phyloP scores from a whole-genome alignment of 2,797 vertebrate genomes.

The Anisognathus igniventris region DNA sequence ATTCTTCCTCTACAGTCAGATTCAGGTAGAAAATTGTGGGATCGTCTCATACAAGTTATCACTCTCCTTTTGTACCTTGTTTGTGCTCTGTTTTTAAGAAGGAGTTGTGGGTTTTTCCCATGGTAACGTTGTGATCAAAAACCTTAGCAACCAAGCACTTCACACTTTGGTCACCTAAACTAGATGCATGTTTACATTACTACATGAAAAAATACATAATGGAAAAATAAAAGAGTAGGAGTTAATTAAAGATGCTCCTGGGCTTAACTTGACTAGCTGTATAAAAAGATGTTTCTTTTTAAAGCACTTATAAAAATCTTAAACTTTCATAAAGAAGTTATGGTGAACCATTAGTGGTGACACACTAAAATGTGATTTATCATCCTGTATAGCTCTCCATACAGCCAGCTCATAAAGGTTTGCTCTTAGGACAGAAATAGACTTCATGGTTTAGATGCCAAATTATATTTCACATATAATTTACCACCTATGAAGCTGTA shows the following conservation, averaged over 20 bases:
- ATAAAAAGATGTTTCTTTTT: neutral
- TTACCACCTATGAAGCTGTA: conserved; percentile 61
- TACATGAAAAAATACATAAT: neutral
- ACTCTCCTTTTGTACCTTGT: neutral
- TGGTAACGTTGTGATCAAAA: neutral
- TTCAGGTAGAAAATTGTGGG: neutral
- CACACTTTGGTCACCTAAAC: neutral
- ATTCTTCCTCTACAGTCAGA: neutral
- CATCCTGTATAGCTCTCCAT: conserved; percentile 13
- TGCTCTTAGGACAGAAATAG: conserved; percentile 61
- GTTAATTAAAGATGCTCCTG: neutral
- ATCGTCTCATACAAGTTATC: neutral
- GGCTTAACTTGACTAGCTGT: neutral
- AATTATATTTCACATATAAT: conserved; percentile 73
- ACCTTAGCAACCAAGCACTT: neutral
- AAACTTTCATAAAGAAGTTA: conserved; percentile 16
- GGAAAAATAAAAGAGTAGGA: neutral
- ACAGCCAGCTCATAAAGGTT: conserved; percentile 34
- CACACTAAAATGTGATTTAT: conserved; percentile 52
- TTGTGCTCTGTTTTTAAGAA: neutral
- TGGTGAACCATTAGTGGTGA: neutral
- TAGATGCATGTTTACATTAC: neutral
- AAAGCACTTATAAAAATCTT: neutral
- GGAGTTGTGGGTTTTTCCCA: neutral
- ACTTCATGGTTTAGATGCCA: conserved; percentile 49